Conservation (phyloP, 2,113 vertebrate genomes). For the Trinectes maculatus region DNA sequence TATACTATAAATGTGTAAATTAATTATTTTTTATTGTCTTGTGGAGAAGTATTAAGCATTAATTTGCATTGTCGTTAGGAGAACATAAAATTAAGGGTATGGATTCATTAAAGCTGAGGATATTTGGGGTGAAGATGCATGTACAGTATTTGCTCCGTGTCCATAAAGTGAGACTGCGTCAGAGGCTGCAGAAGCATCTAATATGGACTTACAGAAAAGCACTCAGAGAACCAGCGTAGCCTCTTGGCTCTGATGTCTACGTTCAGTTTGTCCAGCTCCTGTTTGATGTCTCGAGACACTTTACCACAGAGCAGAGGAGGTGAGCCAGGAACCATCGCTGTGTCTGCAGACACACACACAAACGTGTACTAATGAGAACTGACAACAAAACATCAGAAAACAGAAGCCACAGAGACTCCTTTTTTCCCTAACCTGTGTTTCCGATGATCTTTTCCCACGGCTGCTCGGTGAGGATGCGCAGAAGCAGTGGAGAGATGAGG, state of each 20-base stretch:
- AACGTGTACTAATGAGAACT: neutral
- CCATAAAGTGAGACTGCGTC: too few species aligned
- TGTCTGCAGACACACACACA: constrained; percentile 79
- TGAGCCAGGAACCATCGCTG: constrained; percentile 85
- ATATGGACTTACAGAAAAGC: constrained; percentile 88
- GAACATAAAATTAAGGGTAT: too few species aligned
- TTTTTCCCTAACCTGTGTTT: constrained; percentile 89
- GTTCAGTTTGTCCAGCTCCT: constrained; percentile 90
- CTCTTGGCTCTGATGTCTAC: constrained; percentile 85
- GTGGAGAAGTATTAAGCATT: too few species aligned
- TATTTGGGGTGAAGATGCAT: too few species aligned
- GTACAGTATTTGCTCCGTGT: too few species aligned
- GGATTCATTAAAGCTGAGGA: too few species aligned
- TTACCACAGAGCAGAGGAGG: constrained; percentile 94
- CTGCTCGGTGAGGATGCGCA: constrained; percentile 88
- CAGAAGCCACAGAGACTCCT: neutral
- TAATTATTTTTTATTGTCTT: too few species aligned
- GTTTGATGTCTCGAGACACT: constrained; percentile 92
- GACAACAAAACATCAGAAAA: neutral
- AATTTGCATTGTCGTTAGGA: too few species aligned
- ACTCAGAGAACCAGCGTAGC: constrained; percentile 94
- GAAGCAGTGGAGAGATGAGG: constrained; percentile 89
- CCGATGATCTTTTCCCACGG: constrained; percentile 94
- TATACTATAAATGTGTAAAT: too few species aligned
- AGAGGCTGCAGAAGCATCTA: neutral